Conservation (phyloP, 2,113 vertebrate species). For the Ceyx cyanopectus region DNA sequence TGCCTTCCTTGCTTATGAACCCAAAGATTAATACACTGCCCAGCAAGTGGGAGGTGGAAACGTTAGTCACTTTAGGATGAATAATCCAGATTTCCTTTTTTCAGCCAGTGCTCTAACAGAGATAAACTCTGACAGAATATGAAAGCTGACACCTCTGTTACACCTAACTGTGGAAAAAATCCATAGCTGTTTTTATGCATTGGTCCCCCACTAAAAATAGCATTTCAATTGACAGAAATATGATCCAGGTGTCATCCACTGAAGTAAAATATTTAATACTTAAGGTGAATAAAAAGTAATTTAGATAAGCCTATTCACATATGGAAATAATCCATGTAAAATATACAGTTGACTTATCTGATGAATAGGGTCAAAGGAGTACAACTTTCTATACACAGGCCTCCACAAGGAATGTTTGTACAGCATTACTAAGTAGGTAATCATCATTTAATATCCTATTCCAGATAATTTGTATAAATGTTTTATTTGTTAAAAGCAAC, state of each 20-base stretch:
- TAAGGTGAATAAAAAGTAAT: slow-evolving; percentile 3
- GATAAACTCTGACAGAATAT: neutral
- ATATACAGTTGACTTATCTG: neutral
- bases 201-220: neutral
- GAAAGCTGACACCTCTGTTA: neutral
- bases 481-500: neutral
- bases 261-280: slow-evolving; percentile 24
- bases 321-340: neutral
- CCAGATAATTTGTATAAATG: neutral
- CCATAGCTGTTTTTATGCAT: neutral
- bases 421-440: neutral
- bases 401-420: neutral
- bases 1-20: neutral
- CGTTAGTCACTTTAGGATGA: neutral
- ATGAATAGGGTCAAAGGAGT: neutral
- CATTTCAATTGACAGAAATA: neutral
- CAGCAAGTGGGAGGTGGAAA: neutral
- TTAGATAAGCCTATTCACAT: neutral
- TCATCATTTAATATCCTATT: neutral
- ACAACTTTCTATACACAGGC: neutral
- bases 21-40: neutral
- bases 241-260: neutral
- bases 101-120: neutral
- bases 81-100: neutral
- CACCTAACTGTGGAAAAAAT: neutral